Percentiles rank a stretch among this genome's conserved stretches.
Conservation (phyloP, 2,888 invertebrate species). For the Pasiphila rectangulata region DNA sequence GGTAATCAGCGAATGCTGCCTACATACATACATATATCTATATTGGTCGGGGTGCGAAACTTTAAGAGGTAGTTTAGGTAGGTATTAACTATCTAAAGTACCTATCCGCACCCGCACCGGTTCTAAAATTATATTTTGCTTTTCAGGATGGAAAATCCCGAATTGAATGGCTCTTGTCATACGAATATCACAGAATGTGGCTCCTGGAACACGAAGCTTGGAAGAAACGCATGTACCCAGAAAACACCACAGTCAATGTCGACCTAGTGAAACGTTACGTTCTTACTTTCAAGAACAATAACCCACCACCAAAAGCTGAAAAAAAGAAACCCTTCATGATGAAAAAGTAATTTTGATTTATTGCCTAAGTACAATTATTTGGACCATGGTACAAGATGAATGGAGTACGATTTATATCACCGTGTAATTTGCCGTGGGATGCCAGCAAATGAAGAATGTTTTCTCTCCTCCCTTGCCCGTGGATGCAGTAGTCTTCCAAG, state of each 20-base stretch:
- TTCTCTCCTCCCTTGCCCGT: too few species aligned
- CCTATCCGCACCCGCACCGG: too few species aligned
- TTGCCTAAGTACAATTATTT: background rate
- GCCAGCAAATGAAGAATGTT: too few species aligned
- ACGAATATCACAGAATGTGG: constrained; percentile 82
- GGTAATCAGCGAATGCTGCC: too few species aligned
- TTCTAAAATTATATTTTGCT: too few species aligned
- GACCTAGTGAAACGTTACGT: constrained; percentile 73
- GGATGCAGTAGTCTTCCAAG: too few species aligned
- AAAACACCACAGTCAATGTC: constrained; percentile 63
- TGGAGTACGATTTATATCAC: too few species aligned
- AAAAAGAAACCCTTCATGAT: constrained; percentile 73
- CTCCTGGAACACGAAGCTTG: constrained; percentile 76
- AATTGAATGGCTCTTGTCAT: constrained; percentile 74
- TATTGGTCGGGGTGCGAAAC: too few species aligned
- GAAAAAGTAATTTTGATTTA: constrained; percentile 55
- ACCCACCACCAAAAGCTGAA: constrained; percentile 67
- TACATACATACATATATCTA: too few species aligned
- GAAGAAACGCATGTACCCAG: constrained; percentile 78
- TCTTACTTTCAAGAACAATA: constrained; percentile 65
- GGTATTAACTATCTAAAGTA: constrained; percentile 15
- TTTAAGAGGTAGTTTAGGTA: too few species aligned
- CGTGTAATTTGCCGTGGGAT: too few species aligned
- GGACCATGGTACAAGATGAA: too few species aligned
- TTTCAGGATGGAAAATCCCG: constrained; percentile 63